These are phyloP conservation scores for Mola mola DNA, from an alignment of 2,113 vertebrate genomes.

Conservation along the genomic window DNA sequence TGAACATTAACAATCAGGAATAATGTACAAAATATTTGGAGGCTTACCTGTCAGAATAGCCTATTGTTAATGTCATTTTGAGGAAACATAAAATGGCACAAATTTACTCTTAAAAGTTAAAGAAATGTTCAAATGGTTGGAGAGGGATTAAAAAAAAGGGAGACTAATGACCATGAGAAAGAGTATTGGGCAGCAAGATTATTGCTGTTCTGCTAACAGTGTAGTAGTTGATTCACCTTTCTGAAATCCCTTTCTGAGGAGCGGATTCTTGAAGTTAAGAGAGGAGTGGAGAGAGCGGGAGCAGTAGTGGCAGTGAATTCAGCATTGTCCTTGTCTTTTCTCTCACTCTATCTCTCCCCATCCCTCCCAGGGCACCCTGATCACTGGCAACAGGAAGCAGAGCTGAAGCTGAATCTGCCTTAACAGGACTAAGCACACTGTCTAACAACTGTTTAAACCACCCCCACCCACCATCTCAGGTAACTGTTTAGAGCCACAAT, in stretches of 20 bases:
- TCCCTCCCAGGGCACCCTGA: slow-evolving; percentile 56
- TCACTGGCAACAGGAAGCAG: slow-evolving; percentile 47
- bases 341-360: slow-evolving; percentile 19
- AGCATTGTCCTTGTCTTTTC: slow-evolving; percentile 47
- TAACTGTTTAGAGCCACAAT: slow-evolving; percentile 69
- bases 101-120: too few relatives aligned
- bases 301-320: slow-evolving; percentile 44
- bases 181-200: too few relatives aligned
- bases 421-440: slow-evolving; percentile 59
- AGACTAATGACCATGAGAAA: too few relatives aligned
- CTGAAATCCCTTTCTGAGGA: slow-evolving; percentile 41
- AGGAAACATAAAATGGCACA: too few relatives aligned
- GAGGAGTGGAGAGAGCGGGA: not conserved
- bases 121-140: too few relatives aligned
- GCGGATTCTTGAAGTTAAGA: slow-evolving; percentile 24
- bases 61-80: too few relatives aligned
- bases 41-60: too few relatives aligned
- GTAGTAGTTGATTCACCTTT: slow-evolving; percentile 42
- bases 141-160: too few relatives aligned
- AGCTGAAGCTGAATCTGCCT: slow-evolving; percentile 60
- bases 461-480: slow-evolving; percentile 65
- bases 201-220: slow-evolving; percentile 42
- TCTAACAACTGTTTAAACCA: slow-evolving; percentile 46
- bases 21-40: too few relatives aligned
- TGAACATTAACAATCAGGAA: too few relatives aligned